Conservation (phyloP, 2,113 vertebrate genomes). For the Formicarius rufipectus region DNA sequence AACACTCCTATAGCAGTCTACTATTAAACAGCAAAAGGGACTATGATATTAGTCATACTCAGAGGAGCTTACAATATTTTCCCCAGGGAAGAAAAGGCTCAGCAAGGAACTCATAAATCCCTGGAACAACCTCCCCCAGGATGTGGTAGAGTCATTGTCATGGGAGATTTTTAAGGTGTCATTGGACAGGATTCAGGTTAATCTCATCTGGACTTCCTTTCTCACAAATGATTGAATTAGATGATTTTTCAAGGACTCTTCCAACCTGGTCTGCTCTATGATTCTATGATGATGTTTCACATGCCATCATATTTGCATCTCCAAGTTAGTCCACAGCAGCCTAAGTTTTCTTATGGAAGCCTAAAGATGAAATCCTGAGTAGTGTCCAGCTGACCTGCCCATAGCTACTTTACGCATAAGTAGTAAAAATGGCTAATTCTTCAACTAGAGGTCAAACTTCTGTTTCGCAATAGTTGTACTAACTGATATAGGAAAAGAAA, state of each 20-base stretch:
- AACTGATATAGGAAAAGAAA: neutral
- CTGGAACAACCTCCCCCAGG: neutral
- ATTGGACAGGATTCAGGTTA: neutral
- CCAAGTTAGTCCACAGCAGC: neutral
- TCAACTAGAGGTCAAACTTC: neutral
- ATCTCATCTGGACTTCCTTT: neutral
- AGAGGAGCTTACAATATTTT: neutral
- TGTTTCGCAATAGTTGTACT: neutral
- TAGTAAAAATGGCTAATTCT: neutral
- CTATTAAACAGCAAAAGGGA: neutral
- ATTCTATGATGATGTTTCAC: neutral
- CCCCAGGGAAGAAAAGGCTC: neutral
- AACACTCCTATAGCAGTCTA: neutral
- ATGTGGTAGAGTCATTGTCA: neutral
- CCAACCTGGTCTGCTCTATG: neutral
- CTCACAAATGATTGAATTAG: neutral
- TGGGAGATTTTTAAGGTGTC: neutral
- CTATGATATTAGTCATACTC: neutral
- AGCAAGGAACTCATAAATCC: neutral
- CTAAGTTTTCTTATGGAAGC: neutral
- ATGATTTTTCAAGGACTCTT: neutral
- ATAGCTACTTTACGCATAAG: neutral
- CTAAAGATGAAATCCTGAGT: neutral
- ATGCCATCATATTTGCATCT: neutral
- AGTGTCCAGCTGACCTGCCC: neutral